Conservation (phyloP, 1,140 invertebrate genomes). For the Sycobia sp. region DNA sequence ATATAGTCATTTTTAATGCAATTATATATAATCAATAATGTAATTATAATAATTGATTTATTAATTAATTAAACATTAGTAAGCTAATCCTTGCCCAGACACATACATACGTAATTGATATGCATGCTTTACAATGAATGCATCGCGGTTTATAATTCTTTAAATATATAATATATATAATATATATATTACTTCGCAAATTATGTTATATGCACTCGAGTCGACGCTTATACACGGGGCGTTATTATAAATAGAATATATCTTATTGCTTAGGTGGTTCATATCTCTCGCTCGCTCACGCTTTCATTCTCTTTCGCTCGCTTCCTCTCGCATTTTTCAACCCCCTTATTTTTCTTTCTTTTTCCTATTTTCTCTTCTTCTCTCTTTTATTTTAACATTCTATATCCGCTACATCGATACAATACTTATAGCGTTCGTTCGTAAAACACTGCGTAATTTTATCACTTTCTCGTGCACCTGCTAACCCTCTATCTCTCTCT, state of each 20-base stretch:
- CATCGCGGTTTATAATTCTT: slow-evolving; percentile 37
- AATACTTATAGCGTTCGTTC: not conserved
- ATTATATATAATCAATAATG: slow-evolving; percentile 32
- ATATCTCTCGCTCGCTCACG: no score
- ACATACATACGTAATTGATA: slow-evolving; percentile 58
- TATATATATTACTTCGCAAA: slow-evolving; percentile 36
- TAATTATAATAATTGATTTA: slow-evolving; percentile 36
- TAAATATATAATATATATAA: slow-evolving; percentile 36
- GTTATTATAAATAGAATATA: slow-evolving; percentile 39
- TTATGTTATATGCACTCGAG: slow-evolving; percentile 30
- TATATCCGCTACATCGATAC: not conserved
- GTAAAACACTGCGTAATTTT: not conserved
- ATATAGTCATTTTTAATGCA: slow-evolving; percentile 32
- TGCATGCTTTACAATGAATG: slow-evolving; percentile 53
- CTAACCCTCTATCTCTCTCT: not conserved
- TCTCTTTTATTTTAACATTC: not conserved
- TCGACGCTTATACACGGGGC: slow-evolving; percentile 35
- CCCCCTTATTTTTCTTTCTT: slow-evolving; percentile 31
- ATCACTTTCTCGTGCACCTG: no score
- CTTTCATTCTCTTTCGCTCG: not conserved
- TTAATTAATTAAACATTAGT: slow-evolving; percentile 40
- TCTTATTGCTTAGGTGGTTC: slow-evolving; percentile 57
- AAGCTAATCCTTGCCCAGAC: slow-evolving; percentile 61
- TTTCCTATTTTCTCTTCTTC: slow-evolving; percentile 29
- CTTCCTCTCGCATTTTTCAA: slow-evolving; percentile 5